Base-by-base conservation (phyloP, 2,797 vertebrate genomes). In the Siniperca obscura region DNA sequence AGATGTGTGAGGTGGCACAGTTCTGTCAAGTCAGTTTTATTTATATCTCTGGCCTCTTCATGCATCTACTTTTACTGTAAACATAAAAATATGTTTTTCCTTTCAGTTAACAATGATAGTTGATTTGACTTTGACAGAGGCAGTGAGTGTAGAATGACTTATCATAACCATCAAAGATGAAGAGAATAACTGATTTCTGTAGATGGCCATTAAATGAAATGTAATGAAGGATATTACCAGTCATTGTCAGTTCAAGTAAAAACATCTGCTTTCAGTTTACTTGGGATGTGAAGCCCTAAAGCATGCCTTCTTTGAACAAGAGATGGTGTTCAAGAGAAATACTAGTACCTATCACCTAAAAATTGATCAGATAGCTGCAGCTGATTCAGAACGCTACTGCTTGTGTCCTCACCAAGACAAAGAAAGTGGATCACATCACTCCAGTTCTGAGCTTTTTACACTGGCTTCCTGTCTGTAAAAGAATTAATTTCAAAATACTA, bases 251-350 rank as follows among this genome's bases (percentile, higher is more conserved):
- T 73, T 66, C 38, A 55, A 53, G 25, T 72, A n/a, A 40, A 53
- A n/a, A 36, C 56, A 48, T 74, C 64, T 62, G 9, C 17, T 60
- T 59, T 68, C 25, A 12, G 4, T 68, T 53, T n/a, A 25, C 2
- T 4, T 56, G 30, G 40, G n/a, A 57, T 55, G 16, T 52, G 14
- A n/a, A 66, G 42, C 27, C 25, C 7, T 79, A 19, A 46, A 44
- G 16, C 36, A 44, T 34, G 14, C 12, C 27, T 61, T 50, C 40
- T 73, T 77, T 74, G 25, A 30, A 44, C 70, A 46, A 17, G n/a
- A 48, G n/a, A 46, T 27, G 30, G 17, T 13, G 30, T 66, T 22
- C 30, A 30, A 30, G 21, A 48, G 3, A 71, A 72, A 44, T 42
- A 36, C 7, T n/a, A 52, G 22, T 14, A 53, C 22, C 36, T 14